Evolutionary conservation across 2,113 vertebrate genomes (phyloP).

Genomic region (Candoia aspera): DNA sequence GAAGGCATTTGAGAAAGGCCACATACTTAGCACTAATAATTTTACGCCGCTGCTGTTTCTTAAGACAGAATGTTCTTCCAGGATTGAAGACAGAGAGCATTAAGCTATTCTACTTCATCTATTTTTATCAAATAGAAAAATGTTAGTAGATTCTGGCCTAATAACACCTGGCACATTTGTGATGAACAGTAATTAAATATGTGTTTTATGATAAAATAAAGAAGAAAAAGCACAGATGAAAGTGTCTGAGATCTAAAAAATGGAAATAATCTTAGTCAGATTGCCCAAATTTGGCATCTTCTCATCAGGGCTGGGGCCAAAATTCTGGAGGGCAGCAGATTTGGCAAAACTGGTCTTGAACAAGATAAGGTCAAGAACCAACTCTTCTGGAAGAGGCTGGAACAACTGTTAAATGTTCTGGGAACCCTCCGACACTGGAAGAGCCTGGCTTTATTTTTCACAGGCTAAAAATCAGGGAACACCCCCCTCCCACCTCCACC

Average conservation of each 20-base stretch:
- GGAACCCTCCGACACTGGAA: slow-evolving; percentile 23
- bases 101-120: slow-evolving; percentile 21
- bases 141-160: slow-evolving; percentile 38
- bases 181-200: not conserved
- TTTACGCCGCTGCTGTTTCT: slow-evolving; percentile 28
- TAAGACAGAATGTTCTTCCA: slow-evolving; percentile 34
- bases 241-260: slow-evolving; percentile 16
- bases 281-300: not conserved
- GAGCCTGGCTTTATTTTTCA: not conserved
- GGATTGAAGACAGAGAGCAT: not conserved
- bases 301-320: not conserved
- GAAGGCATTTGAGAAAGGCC: slow-evolving; percentile 24
- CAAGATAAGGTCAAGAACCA: slow-evolving; percentile 22
- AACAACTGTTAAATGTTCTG: not conserved
- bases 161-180: slow-evolving; percentile 23
- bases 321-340: not conserved
- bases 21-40: slow-evolving; percentile 18
- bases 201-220: slow-evolving; percentile 37
- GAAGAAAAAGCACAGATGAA: slow-evolving; percentile 8
- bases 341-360: not conserved
- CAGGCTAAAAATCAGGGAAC: not conserved
- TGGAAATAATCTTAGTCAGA: slow-evolving; percentile 24
- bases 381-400: slow-evolving; percentile 21
- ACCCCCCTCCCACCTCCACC: no score
- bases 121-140: slow-evolving; percentile 7